Base-by-base conservation (phyloP, 37 sponge, comb jelly and placozoan species). In the Hormiphora californensis region DNA sequence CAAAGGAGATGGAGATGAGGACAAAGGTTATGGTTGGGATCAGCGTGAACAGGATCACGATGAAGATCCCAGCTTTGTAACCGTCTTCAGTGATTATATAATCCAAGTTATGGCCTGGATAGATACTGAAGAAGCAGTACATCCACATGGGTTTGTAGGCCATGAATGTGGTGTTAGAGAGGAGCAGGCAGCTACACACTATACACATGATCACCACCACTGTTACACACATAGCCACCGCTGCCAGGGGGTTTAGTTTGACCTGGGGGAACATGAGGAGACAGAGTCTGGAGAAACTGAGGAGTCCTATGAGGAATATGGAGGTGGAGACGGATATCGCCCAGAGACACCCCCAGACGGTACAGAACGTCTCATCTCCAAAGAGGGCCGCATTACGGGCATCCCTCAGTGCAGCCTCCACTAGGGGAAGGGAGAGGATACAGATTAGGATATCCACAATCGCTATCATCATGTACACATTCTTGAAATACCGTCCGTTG, bases 81-180 rank as follows among this genome's bases (percentile, higher is more conserved):
- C 43, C 81, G 7, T 28, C 46, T 5, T 43, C 30, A 1, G 27
- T 1, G 9, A 73, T 46, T 25, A 73, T 43, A 15, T 27, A 11
- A 12, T 33, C 28, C 40, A 46, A 19, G 81, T 73, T 33, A 36
- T 73, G 39, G 17, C 22, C 39, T 0, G 35, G 81, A 46, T 43
- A 73, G 46, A 73, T 28, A 41, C 36, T 33, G 27, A 46, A 23
- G 28, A 19, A 73, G 81, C 81, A 73, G 25, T 43, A 39, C 8
- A 73, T 17, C 81, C 81, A 73, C 81, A 43, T 46, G 7, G 44
- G 41, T 11, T 46, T 33, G 46, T 73, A 73, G 46, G 43, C 43
- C 28, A 73, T 40, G 81, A 43, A 22, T 22, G 43, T 17, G 28
- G 12, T 33, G 5, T 41, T 0, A 3, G 81, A 39, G 25, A 19